A percentile compares a stretch with the other conserved stretches of the same genome.
Evolutionary conservation across 1,140 invertebrate species (phyloP).

Genomic region (Heliothis virescens): DNA sequence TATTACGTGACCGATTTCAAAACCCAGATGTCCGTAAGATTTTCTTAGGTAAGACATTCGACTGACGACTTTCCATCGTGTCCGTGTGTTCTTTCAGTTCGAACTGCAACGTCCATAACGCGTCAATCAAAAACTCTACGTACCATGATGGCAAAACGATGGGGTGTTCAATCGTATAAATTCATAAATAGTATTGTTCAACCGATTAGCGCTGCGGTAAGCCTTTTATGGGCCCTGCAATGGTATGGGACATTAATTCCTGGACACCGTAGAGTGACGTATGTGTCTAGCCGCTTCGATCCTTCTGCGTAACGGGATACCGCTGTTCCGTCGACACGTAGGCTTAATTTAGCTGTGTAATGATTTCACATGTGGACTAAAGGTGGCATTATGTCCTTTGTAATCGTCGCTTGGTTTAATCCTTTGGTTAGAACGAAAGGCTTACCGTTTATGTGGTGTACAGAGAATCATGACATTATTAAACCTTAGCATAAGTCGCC

Average conservation of each 20-base stretch:
- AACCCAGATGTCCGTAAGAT: no score
- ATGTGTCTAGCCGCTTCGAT: constrained; percentile 78
- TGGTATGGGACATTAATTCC: constrained; percentile 56
- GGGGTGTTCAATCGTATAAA: constrained; percentile 29
- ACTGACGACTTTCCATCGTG: no score
- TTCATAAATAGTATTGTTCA: constrained; percentile 47
- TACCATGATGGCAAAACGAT: not conserved
- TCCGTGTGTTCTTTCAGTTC: no score
- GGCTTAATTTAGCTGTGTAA: constrained; percentile 29
- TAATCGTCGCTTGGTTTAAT: no score
- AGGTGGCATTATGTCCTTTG: not conserved
- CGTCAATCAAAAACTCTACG: not conserved
- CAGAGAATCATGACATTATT: no score
- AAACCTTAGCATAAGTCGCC: no score
- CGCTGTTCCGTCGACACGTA: constrained; percentile 48
- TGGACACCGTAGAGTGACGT: constrained; percentile 62
- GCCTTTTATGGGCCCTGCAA: constrained; percentile 45
- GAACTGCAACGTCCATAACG: not conserved
- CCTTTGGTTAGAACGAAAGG: no score
- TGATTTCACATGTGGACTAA: not conserved
- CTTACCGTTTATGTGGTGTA: no score
- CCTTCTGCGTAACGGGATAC: constrained; percentile 55
- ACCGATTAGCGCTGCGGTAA: constrained; percentile 45
- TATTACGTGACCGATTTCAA: no score
- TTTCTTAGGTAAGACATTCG: no score